A percentile compares a stretch with the other conserved stretches of the same genome.
phyloP scores from a whole-genome alignment of 2,888 invertebrate genomes.

The Amphimallon solstitiale region DNA sequence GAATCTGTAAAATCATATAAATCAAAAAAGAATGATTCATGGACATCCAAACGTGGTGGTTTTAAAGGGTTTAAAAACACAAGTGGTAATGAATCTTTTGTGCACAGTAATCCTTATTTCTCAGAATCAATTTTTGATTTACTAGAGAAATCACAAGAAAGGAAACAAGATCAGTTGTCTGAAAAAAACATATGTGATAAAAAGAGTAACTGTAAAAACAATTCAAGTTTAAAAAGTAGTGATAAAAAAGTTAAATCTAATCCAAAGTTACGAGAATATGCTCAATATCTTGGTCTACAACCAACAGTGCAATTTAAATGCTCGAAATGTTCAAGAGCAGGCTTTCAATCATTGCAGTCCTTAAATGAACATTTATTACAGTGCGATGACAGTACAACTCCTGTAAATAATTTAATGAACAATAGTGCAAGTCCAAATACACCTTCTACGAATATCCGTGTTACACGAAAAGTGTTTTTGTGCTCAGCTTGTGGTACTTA shows the following conservation, averaged over 20 bases:
- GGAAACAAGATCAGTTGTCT: slow-evolving; percentile 34
- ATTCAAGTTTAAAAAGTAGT: slow-evolving; percentile 39
- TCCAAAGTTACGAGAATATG: slow-evolving; percentile 68
- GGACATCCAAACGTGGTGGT: slow-evolving; percentile 37
- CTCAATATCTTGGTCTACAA: slow-evolving; percentile 77
- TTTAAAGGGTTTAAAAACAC: slow-evolving; percentile 44
- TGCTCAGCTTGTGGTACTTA: slow-evolving; percentile 86
- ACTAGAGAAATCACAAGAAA: slow-evolving; percentile 45
- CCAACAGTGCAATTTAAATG: slow-evolving; percentile 79
- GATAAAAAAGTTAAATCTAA: slow-evolving; percentile 53
- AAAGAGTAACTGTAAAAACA: slow-evolving; percentile 33
- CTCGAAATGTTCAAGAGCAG: slow-evolving; percentile 76
- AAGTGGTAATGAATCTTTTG: slow-evolving; percentile 28
- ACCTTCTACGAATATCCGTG: slow-evolving; percentile 68
- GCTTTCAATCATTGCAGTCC: slow-evolving; percentile 73
- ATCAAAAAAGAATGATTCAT: slow-evolving; percentile 44
- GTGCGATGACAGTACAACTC: slow-evolving; percentile 62
- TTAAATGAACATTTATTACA: slow-evolving; percentile 76
- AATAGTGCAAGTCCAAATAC: slow-evolving; percentile 53
- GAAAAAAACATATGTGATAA: slow-evolving; percentile 30
- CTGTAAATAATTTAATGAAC: slow-evolving; percentile 27
- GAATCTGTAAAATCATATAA: slow-evolving; percentile 50
- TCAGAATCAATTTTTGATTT: slow-evolving; percentile 61
- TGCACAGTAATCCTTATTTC: slow-evolving; percentile 61
- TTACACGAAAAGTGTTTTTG: slow-evolving; percentile 81